Evolutionary conservation across 2,113 vertebrate genomes (phyloP).

Genomic region (Erythrolamprus reginae): DNA sequence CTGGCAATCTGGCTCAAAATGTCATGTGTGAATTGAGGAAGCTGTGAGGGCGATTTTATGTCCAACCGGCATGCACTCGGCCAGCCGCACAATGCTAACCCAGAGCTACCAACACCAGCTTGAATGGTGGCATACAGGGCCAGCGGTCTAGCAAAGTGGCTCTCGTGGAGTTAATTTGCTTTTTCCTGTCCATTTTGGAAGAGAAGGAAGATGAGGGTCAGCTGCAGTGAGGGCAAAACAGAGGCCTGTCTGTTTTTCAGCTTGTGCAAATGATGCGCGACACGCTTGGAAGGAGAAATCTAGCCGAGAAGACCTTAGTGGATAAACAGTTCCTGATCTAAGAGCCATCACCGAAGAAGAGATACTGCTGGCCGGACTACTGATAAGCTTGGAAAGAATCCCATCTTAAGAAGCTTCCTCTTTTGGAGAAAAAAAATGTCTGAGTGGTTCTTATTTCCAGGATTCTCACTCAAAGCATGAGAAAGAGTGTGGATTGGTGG

Average conservation of each 20-base stretch:
- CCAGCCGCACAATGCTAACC: background rate
- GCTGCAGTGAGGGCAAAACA: accelerated
- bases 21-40: background rate
- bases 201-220: background rate
- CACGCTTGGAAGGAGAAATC: slow-evolving; percentile 27
- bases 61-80: background rate
- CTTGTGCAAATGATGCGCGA: slow-evolving; percentile 4
- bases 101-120: background rate
- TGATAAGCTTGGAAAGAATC: background rate
- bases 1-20: background rate
- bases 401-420: no score
- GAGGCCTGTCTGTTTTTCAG: background rate
- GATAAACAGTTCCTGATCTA: slow-evolving; percentile 37
- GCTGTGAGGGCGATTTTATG: background rate
- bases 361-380: background rate
- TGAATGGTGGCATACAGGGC: background rate
- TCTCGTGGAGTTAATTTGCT: background rate
- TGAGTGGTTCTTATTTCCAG: background rate
- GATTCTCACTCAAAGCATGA: background rate
- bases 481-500: background rate
- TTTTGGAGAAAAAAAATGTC: background rate
- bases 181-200: background rate
- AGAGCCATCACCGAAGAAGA: background rate
- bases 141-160: background rate
- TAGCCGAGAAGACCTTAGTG: slow-evolving; percentile 34